Base-by-base conservation (phyloP, 2,888 invertebrate genomes). In the Drosophila sordidapex region DNA sequence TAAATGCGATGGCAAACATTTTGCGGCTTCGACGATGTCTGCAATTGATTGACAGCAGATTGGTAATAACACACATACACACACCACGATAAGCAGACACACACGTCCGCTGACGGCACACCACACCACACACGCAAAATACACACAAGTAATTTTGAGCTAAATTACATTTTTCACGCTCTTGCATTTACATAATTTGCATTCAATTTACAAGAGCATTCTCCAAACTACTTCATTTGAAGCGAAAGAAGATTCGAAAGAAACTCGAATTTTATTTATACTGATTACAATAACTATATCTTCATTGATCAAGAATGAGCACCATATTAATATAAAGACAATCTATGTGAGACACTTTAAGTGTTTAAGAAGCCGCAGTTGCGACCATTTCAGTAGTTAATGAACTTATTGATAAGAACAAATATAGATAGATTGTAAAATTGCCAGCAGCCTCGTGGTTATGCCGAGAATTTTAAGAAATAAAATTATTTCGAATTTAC, bases 11-110 rank as follows among this genome's bases (percentile, higher is more conserved):
- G 60, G 76, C 81, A 74, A 74, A 69, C 71, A 80, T 71, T 71
- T 59, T 80, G 80, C 66, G 81, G 78, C 65, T 57, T 52, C 66
- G 53, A 52, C 76, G 52, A 13, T 65, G 73, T 67, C 75, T 81
- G 78, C 58, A 54, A 71, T 71, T 81, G 80, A 81, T 75, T 81
- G 80, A 78, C 80, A 67, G 61, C 69, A 54, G 71, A 69, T 70
- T 78, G 81, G 69, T 75, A 78, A 69, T 67, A 69, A 49, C 48
- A 49, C 53, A 49, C 25, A 66, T 31, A 31, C 54, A 59, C 54
- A 49, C 18, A 46, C 35, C 35, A 25, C 6, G 25, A 53, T 25
- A 13, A 13, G 33, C n/a, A 46, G 49, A 57, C 61, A 65, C 64
- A 57, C 40, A 51, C 18, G 18, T 11, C 8, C 13, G 11, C 15